A percentile compares a stretch with the other conserved stretches of the same genome.
Conservation (phyloP, 2,888 invertebrate genomes). For the Sialis lutaria region DNA sequence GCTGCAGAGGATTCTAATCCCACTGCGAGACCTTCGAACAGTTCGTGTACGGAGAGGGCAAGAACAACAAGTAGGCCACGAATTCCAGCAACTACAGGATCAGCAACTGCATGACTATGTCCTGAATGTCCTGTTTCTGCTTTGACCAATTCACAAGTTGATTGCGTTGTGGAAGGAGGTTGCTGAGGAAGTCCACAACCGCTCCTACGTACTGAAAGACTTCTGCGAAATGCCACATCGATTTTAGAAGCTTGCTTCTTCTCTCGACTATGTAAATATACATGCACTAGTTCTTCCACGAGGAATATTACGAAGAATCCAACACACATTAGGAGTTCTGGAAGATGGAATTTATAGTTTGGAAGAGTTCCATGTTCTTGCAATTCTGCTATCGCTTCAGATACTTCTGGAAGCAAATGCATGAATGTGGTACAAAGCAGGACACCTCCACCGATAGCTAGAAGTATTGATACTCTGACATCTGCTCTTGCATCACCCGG, state of each 20-base stretch:
- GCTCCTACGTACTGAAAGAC: conserved; percentile 19
- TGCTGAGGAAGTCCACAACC: conserved; percentile 9
- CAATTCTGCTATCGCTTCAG: conserved; percentile 44
- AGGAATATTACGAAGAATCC: conserved; percentile 65
- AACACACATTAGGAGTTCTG: conserved; percentile 53
- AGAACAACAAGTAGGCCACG: conserved; percentile 64
- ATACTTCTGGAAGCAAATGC: conserved; percentile 64
- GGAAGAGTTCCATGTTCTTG: conserved; percentile 29
- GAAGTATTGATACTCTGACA: conserved; percentile 35
- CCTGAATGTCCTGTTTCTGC: conserved; percentile 7
- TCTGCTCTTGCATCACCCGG: conserved; percentile 29
- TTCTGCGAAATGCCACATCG: conserved; percentile 16
- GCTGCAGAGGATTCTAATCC: conserved; percentile 48
- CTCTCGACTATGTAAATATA: conserved; percentile 40
- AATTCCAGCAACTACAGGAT: conserved; percentile 24
- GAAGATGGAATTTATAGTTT: conserved; percentile 39
- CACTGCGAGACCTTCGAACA: conserved; percentile 73
- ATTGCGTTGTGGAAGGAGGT: conserved; percentile 10
- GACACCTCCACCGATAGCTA: conserved; percentile 77
- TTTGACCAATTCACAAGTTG: conserved; percentile 10
- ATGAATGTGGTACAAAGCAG: conserved; percentile 65
- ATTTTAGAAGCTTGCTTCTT: conserved; percentile 16
- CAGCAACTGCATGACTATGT: conserved; percentile 18
- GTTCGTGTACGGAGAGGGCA: conserved; percentile 70
- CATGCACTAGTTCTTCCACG: conserved; percentile 63